These are phyloP conservation scores for Andrena camellia DNA, from an alignment of 2,888 invertebrate species.

Conservation along the genomic window DNA sequence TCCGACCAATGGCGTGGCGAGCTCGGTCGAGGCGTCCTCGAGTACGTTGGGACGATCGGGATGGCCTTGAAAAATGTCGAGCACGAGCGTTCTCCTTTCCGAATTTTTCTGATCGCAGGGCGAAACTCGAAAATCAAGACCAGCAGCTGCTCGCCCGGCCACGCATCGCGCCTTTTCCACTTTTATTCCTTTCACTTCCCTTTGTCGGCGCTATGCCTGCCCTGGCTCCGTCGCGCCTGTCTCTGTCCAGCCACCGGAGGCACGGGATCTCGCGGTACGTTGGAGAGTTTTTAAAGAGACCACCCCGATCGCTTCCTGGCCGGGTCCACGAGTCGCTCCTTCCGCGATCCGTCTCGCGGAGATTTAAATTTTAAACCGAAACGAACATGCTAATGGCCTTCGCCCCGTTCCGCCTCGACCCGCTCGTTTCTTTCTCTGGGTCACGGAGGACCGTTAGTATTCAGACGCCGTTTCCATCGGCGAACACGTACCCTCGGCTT, in stretches of 20 bases:
- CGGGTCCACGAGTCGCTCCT: constrained; percentile 40
- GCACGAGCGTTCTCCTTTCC: constrained; percentile 65
- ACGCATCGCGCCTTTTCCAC: constrained; percentile 58
- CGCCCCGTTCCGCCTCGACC: constrained; percentile 11
- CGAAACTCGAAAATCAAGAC: constrained; percentile 62
- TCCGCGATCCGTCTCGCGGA: constrained; percentile 54
- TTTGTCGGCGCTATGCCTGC: constrained; percentile 23
- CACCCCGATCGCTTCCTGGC: constrained; percentile 56
- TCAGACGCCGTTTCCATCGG: background rate
- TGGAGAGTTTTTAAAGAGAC: constrained; percentile 73
- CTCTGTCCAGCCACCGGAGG: constrained; percentile 20
- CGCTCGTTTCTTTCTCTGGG: constrained; percentile 63
- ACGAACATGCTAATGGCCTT: constrained; percentile 69
- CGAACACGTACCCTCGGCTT: constrained; percentile 9
- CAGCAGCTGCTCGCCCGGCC: constrained; percentile 65
- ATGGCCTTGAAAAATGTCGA: constrained; percentile 71
- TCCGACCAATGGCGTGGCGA: constrained; percentile 52
- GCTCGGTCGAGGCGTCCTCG: background rate
- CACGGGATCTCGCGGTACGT: constrained; percentile 55
- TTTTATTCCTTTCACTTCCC: constrained; percentile 36
- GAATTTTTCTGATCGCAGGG: constrained; percentile 56
- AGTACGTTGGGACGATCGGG: constrained; percentile 59
- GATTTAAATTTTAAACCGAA: constrained; percentile 75
- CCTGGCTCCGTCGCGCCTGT: constrained; percentile 28
- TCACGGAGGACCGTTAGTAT: constrained; percentile 76